A percentile compares a stretch with the other conserved stretches of the same genome.
Evolutionary conservation across 2,797 vertebrate genomes (phyloP).

Genomic region (Sebastes kiyomatsui): DNA sequence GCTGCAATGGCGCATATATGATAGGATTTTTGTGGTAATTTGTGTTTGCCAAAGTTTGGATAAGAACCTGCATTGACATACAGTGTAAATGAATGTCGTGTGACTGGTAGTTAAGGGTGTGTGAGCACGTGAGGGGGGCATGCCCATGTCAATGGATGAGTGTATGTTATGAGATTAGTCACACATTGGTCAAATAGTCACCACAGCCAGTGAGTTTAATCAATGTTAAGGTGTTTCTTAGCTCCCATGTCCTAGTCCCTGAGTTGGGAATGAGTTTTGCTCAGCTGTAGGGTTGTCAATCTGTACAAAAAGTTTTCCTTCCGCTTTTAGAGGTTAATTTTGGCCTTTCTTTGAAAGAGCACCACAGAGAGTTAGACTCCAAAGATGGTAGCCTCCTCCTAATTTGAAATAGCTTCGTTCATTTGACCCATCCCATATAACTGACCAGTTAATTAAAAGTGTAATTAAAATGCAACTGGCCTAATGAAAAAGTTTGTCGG

Average conservation of each 20-base stretch:
- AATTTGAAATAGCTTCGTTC: slow-evolving; percentile 30
- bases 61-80: not conserved
- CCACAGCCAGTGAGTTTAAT: slow-evolving; percentile 17
- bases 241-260: not conserved
- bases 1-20: not conserved
- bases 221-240: not conserved
- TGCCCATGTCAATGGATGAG: not conserved
- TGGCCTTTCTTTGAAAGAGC: not conserved
- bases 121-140: not conserved
- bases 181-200: slow-evolving; percentile 8
- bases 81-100: not conserved
- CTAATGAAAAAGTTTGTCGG: slow-evolving; percentile 46
- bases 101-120: not conserved
- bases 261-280: not conserved
- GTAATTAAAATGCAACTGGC: slow-evolving; percentile 53
- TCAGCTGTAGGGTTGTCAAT: not conserved
- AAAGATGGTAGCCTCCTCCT: slow-evolving; percentile 3
- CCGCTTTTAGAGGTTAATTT: slow-evolving; percentile 12
- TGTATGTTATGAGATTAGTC: not conserved
- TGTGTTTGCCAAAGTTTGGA: not conserved
- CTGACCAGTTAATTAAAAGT: slow-evolving; percentile 64
- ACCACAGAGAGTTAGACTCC: slow-evolving; percentile 14
- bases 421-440: slow-evolving; percentile 36
- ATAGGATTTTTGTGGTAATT: not conserved
- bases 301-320: not conserved